Conservation (phyloP, 2,888 invertebrate species). For the Allophyes oxyacanthae region DNA sequence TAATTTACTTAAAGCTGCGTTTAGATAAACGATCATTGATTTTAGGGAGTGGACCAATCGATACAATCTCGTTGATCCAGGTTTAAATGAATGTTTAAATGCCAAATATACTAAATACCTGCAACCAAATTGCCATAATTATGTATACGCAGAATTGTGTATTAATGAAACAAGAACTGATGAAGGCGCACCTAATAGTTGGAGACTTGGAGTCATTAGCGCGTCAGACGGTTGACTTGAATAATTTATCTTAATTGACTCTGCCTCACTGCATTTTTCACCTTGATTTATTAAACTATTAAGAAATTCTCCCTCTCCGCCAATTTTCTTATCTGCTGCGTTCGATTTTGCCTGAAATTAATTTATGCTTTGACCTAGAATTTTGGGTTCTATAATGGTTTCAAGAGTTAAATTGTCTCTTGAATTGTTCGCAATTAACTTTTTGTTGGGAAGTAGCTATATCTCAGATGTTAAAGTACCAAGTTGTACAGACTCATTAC, state of each 20-base stretch:
- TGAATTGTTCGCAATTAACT: constrained; percentile 9
- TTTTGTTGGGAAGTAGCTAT: constrained; percentile 18
- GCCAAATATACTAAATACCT: constrained; percentile 39
- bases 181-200: constrained; percentile 25
- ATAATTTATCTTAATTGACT: constrained; percentile 41
- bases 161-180: constrained; percentile 25
- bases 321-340: constrained; percentile 4
- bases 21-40: constrained; percentile 11
- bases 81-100: constrained; percentile 34
- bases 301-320: constrained; percentile 7
- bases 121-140: constrained; percentile 25
- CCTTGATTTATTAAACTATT: constrained; percentile 34
- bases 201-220: constrained; percentile 37
- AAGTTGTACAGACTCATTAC: constrained; percentile 23
- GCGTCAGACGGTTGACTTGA: constrained; percentile 25
- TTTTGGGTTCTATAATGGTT: too few species aligned
- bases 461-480: constrained; percentile 26
- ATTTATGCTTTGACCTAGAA: neutral
- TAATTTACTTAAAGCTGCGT: constrained; percentile 2
- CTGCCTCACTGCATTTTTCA: constrained; percentile 30
- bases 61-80: constrained; percentile 25
- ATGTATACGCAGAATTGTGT: constrained; percentile 28
- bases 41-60: constrained; percentile 22
- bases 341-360: neutral
- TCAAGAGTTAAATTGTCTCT: too few species aligned